Base-by-base conservation (phyloP, 2,113 vertebrate species). In the Orthonyx spaldingii region DNA sequence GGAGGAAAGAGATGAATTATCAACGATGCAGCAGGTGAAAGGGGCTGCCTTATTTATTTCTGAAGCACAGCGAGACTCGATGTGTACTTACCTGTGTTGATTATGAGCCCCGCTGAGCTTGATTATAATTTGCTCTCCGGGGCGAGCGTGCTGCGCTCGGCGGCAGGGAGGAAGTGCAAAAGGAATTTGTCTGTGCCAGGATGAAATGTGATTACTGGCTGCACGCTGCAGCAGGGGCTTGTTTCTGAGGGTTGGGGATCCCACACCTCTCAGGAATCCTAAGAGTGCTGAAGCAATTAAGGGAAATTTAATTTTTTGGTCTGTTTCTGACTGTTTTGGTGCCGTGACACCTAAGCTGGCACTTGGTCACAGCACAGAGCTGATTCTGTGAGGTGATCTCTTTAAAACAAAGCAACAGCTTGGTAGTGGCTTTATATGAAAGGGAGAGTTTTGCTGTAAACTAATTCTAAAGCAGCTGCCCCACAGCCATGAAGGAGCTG, bases 1-100 rank as follows among this genome's bases (percentile, higher is more conserved):
- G 41, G 61, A 92, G 59, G 82, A 81, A 70, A 46, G 63, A 85
- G 59, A 55, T 55, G 72, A 95, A 86, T 84, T 92, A 46, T 27
- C 89, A 77, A 0, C 0, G 1, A 44, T 41, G 3, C 4, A 37
- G 75, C 79, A 79, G 47, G 68, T 7, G 14, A 74, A 89, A 69
- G 69, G 64, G 64, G 33, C 42, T 15, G 4, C 89, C 46, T 83
- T 86, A 57, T 84, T 81, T 87, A 41, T 80, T 93, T 88, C 75
- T 2, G 3, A 60, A 60, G 60, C 94, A 42, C 90, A 86, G 88
- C 9, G 0, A 92, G 90, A 19, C 3, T 8, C 2, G 3, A 7
- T 35, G 74, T 75, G 85, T 74, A 93, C 92, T 90, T 96, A 95
- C 91, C 91, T 94, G 83, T 57, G 91, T 35, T 86, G 94, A 95